Conservation (phyloP, 2,113 vertebrate genomes). For the Phrynosoma blainvillii region DNA sequence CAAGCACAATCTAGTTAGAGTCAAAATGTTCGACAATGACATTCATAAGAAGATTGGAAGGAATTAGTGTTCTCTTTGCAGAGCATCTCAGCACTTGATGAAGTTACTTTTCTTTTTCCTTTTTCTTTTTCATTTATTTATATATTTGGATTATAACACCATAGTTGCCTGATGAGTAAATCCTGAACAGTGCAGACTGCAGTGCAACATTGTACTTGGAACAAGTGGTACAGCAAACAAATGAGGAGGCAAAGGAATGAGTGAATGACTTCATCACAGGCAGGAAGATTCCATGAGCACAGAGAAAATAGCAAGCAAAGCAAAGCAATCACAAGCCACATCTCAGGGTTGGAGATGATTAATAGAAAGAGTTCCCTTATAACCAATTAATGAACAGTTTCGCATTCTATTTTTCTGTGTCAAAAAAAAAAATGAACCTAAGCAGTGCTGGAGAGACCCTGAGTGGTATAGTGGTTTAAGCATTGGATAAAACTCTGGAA, state of each 20-base stretch:
- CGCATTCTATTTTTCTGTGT: too few relatives aligned
- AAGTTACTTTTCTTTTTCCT: too few relatives aligned
- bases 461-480: too few relatives aligned
- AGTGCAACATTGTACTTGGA: background rate
- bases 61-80: background rate
- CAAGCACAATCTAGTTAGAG: conserved; percentile 1
- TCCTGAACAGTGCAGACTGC: background rate
- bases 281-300: background rate
- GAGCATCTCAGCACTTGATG: too few relatives aligned
- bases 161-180: background rate
- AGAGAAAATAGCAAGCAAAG: background rate
- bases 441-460: background rate
- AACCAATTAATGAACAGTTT: too few relatives aligned
- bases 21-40: background rate
- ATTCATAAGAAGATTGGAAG: background rate
- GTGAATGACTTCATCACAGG: background rate
- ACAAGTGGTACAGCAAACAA: background rate
- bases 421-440: background rate
- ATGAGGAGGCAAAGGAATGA: background rate
- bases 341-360: background rate
- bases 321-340: background rate
- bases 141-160: background rate
- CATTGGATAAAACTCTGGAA: too few relatives aligned
- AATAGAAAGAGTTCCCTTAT: background rate
- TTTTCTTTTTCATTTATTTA: background rate